These are phyloP conservation scores for Lepidocolaptes lacrymiger DNA, from an alignment of 2,797 vertebrate genomes.

Conservation along the genomic window DNA sequence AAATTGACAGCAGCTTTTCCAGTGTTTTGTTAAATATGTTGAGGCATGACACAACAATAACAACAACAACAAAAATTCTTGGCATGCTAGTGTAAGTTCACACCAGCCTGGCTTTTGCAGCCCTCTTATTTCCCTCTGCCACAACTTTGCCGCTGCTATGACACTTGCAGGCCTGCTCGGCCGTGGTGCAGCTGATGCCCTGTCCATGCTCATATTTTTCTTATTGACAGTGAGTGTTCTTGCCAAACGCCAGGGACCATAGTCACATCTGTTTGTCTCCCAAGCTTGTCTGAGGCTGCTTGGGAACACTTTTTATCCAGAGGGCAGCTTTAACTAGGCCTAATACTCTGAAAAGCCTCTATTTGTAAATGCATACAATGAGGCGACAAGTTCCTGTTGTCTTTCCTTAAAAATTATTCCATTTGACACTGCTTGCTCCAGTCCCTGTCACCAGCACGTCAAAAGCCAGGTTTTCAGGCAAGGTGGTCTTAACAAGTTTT, in stretches of 20 bases:
- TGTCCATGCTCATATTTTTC: constrained; percentile 92
- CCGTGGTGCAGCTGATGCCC: constrained; percentile 93
- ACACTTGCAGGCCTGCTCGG: constrained; percentile 76
- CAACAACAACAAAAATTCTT: constrained; percentile 1
- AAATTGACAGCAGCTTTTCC: constrained; percentile 22
- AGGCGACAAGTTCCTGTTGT: constrained; percentile 80
- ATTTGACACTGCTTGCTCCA: constrained; percentile 80
- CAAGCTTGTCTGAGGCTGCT: constrained; percentile 79
- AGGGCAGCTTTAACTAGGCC: constrained; percentile 80
- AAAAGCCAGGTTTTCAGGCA: constrained; percentile 81
- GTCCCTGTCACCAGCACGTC: constrained; percentile 78
- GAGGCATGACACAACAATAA: constrained; percentile 43
- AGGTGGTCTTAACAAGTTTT: constrained; percentile 73
- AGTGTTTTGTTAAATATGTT: background rate
- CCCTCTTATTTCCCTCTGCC: constrained; percentile 57
- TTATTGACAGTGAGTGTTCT: constrained; percentile 94
- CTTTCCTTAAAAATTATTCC: constrained; percentile 77
- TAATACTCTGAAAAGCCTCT: constrained; percentile 80
- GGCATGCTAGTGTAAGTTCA: constrained; percentile 48
- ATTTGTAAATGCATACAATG: constrained; percentile 69
- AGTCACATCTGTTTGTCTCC: constrained; percentile 97
- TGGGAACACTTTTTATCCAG: constrained; percentile 75
- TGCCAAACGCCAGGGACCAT: constrained; percentile 98
- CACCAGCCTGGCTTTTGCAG: constrained; percentile 76
- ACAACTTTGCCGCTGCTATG: constrained; percentile 55